Conservation (phyloP, 2,797 vertebrate species). For the Macroramphosus scolopax region DNA sequence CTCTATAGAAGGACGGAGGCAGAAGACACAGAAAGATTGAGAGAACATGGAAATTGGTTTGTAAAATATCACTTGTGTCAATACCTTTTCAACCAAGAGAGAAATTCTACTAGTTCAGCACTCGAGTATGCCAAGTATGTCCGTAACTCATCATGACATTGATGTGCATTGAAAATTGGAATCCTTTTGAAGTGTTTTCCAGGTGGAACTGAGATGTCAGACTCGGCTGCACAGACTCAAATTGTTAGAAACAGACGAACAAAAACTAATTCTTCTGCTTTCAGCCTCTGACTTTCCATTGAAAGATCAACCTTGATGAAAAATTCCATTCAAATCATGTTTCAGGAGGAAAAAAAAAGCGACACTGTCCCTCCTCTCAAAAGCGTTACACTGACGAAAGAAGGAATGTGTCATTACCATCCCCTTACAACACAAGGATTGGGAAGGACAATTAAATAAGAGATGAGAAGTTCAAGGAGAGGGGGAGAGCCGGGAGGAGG, state of each 20-base stretch:
- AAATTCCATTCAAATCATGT: slow-evolving; percentile 11
- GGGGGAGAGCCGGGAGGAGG: too few relatives aligned
- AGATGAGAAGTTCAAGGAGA: slow-evolving; percentile 5
- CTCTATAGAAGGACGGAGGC: neutral
- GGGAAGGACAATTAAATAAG: slow-evolving; percentile 10
- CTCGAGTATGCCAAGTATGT: neutral
- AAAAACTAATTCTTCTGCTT: slow-evolving; percentile 2
- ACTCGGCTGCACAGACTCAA: too few relatives aligned
- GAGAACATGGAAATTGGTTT: neutral
- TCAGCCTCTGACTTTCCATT: slow-evolving; percentile 5
- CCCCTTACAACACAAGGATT: slow-evolving; percentile 3
- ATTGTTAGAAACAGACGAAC: slow-evolving; percentile 4
- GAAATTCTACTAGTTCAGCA: neutral
- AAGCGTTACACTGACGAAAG: slow-evolving; percentile 3
- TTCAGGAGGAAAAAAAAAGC: neutral
- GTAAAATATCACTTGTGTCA: slow-evolving; percentile 1
- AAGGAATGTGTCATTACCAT: slow-evolving; percentile 8
- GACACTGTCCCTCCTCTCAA: neutral
- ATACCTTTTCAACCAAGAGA: neutral
- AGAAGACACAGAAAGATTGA: neutral
- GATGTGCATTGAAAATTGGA: slow-evolving; percentile 9
- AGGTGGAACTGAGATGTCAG: slow-evolving; percentile 5
- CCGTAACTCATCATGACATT: slow-evolving; percentile 2
- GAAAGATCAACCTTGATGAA: slow-evolving; percentile 21
- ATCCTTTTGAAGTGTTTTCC: slow-evolving; percentile 10